These are phyloP conservation scores for Platorchestia sp. DNA, from an alignment of 1,140 invertebrate genomes.

Conservation along the genomic window DNA sequence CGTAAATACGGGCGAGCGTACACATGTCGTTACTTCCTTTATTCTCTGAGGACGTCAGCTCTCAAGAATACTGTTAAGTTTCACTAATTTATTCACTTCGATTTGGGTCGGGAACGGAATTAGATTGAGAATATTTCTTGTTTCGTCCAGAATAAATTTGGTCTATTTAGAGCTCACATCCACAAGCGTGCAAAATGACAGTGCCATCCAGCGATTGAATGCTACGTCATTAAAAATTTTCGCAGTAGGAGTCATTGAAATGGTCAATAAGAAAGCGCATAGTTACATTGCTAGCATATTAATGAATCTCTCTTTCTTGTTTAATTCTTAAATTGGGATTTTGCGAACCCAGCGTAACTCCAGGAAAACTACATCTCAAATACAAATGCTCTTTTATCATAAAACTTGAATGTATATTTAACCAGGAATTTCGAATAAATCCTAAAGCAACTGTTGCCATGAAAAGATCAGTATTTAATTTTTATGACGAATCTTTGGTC, in stretches of 20 bases:
- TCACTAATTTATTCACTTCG: neutral
- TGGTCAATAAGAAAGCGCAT: neutral
- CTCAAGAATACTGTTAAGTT: neutral
- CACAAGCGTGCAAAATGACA: neutral
- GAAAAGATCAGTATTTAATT: neutral
- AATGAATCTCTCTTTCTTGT: neutral
- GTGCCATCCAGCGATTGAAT: neutral
- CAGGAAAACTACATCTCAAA: neutral
- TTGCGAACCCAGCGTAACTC: neutral
- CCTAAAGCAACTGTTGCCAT: neutral
- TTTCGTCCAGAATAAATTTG: neutral
- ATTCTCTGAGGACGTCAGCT: neutral
- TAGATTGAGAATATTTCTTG: neutral
- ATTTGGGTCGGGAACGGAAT: neutral
- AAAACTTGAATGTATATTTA: neutral
- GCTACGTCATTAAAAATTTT: too few relatives aligned
- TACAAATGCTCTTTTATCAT: neutral
- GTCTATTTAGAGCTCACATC: neutral
- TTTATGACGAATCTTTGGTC: neutral
- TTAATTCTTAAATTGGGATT: neutral
- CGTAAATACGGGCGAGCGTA: neutral
- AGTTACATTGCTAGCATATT: neutral
- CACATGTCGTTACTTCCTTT: neutral
- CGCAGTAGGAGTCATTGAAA: neutral
- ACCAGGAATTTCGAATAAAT: neutral